Evolutionary conservation across 2,797 vertebrate genomes (phyloP), one percentile per base, ranked within the genome.

Genomic region (Hyperoplus lanceolatus): DNA sequence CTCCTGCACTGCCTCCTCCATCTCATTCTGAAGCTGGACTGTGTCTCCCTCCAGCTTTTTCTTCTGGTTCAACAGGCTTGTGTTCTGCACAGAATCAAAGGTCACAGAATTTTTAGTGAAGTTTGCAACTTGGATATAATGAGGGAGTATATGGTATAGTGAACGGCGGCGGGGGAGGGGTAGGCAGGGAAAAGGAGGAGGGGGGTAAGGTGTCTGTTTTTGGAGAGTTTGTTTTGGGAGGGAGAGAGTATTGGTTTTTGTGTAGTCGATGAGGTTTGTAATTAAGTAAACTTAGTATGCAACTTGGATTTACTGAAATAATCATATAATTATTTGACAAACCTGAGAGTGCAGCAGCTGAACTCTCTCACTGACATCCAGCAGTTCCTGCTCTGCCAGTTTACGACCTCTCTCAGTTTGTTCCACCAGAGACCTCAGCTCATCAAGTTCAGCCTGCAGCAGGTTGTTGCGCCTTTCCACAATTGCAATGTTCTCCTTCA

Each of bases 321-420:
- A n/a, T n/a, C n/a, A n/a, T n/a, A n/a, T n/a, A n/a, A n/a, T n/a
- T n/a, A n/a, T 48, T 8, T 38, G 0, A 8, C 7, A 49, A 5
- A 97, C 97, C 95, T 97, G 97, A 0, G 97, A 96, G 74, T 97
- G 96, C 70, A 98, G 95, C 42, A 98, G 94, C 88, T 98, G 97
- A 64, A 97, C 97, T 45, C 97, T 94, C 90, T 97, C 96, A 0
- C 95, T 96, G 81, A 95, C 95, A 67, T 97, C 97, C 0, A 97
- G 90, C 70, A 97, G 85, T 77, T 98, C 97, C 88, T 97, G 96
- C 83, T 98, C 97, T 0, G 97, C 97, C 85, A 97, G 81, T 79
- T 97, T 97, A 4, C 97, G 96, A 0, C 94, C 94, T 64, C 97
- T 92, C 77, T 97, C 97, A 0, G 94, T 92, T 92, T 97, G 96